These are phyloP conservation scores for Gallinago paraguaiae DNA, from an alignment of 2,113 vertebrate species.

Conservation along the genomic window DNA sequence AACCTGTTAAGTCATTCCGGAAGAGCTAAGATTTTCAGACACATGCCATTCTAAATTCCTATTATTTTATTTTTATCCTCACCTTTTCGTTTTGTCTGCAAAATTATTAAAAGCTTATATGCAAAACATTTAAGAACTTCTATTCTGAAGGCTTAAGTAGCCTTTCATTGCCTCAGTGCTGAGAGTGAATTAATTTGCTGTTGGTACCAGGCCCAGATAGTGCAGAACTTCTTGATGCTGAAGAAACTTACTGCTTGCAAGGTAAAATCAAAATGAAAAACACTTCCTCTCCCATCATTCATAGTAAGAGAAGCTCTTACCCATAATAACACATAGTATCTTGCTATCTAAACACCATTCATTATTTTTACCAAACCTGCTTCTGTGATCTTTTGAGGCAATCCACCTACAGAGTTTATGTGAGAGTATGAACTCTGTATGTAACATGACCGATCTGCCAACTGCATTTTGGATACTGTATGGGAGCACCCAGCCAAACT, in stretches of 20 bases:
- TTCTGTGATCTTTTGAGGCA: not conserved
- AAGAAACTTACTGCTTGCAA: not conserved
- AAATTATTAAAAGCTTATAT: not conserved
- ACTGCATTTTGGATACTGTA: not conserved
- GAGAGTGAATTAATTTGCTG: not conserved
- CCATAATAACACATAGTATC: not conserved
- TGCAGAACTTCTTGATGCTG: not conserved
- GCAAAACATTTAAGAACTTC: not conserved
- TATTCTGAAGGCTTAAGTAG: not conserved
- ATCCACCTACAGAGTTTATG: not conserved
- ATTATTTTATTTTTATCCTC: not conserved
- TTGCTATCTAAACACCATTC: not conserved
- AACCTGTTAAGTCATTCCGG: not conserved
- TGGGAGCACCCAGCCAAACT: no score
- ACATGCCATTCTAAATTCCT: not conserved
- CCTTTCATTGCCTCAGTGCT: not conserved
- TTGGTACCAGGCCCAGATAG: not conserved
- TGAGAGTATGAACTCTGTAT: not conserved
- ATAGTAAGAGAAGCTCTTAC: not conserved
- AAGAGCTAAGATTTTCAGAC: not conserved
- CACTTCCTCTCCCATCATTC: not conserved
- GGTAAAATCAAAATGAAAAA: not conserved
- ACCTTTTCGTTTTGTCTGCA: not conserved
- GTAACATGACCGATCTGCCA: not conserved
- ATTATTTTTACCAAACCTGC: not conserved